Base-by-base conservation (phyloP, 2,113 vertebrate species). In the Oryzias curvinotus region DNA sequence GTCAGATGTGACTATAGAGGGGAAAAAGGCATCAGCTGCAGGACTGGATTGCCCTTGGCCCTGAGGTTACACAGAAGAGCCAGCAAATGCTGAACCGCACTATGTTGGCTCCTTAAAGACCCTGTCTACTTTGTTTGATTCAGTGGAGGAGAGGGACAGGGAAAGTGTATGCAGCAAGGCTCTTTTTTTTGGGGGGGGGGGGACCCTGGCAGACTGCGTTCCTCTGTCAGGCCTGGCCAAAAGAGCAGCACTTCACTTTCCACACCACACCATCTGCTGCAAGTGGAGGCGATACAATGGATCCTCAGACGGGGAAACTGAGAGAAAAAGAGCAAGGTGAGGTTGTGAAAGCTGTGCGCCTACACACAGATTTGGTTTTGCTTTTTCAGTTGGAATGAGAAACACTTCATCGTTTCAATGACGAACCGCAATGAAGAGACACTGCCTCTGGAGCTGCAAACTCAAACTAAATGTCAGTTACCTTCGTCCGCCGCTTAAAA, bases 161-260 rank as follows among this genome's bases (percentile, higher is more conserved):
- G 69, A 75, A 71, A 71, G 65, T 85, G 66, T 78, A 80, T 48
- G 77, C 78, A 84, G 82, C 58, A 47, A 85, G 86, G 83, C 87
- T 85, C 81, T 85, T 88, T 28, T 88, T 28, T 28, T 12, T 12
- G 36, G 36, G 36, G 85, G 67, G 84, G 82, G 83, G 83, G 78
- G 74, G 71, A 75, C 83, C 77, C 87, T 89, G 89, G 89, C 86
- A 89, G 87, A 65, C 81, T 83, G 78, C 81, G 84, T 79, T 86
- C 68, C 84, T 85, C 85, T 77, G 86, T 79, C 84, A 80, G 86
- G 72, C 86, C 84, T 75, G 89, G 89, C 89, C 87, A 90, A 90
- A 89, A 90, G 89, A 90, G 86, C 86, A 89, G 89, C 86, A 84
- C 86, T 90, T 86, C 87, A 83, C 87, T 89, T 88, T 84, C 89